phyloP scores from a whole-genome alignment of 1,140 invertebrate species.

The Drosophila murphyi region DNA sequence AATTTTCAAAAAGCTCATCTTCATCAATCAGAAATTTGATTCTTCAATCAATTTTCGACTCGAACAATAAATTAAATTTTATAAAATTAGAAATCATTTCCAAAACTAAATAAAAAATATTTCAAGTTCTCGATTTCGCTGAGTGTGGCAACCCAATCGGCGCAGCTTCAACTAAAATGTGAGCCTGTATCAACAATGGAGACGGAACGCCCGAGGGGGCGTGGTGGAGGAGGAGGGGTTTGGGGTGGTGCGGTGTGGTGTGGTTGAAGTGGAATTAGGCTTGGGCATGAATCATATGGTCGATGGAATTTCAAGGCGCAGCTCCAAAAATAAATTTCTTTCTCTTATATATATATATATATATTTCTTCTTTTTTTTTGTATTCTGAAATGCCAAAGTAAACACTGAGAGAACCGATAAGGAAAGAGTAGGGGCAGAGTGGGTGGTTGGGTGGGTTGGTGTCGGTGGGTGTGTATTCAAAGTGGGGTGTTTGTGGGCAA shows the following conservation, averaged over 20 bases:
- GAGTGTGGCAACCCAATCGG: too few relatives aligned
- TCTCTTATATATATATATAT: neutral
- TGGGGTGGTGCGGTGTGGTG: too few relatives aligned
- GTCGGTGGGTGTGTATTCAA: too few relatives aligned
- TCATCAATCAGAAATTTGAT: too few relatives aligned
- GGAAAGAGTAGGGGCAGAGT: neutral
- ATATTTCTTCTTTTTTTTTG: neutral
- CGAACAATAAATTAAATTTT: too few relatives aligned
- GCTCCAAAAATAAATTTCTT: slow-evolving; percentile 43
- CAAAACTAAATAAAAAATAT: too few relatives aligned
- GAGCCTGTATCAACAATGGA: slow-evolving; percentile 60
- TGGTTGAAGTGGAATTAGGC: slow-evolving; percentile 10
- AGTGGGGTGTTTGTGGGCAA: neutral
- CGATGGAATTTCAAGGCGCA: slow-evolving; percentile 71
- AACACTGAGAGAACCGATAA: slow-evolving; percentile 34
- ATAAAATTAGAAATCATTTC: too few relatives aligned
- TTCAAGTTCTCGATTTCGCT: too few relatives aligned
- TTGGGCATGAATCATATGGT: slow-evolving; percentile 64
- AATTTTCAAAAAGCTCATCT: too few relatives aligned
- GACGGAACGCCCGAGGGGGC: too few relatives aligned
- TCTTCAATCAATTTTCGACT: too few relatives aligned
- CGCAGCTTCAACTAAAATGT: slow-evolving; percentile 38
- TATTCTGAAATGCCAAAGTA: slow-evolving; percentile 37
- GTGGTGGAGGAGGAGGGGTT: slow-evolving; percentile 2
- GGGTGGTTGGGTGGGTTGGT: neutral